Evolutionary conservation across 2,113 vertebrate genomes (phyloP), one percentile per base, ranked within the genome.

Genomic region (Varanus komodoensis): DNA sequence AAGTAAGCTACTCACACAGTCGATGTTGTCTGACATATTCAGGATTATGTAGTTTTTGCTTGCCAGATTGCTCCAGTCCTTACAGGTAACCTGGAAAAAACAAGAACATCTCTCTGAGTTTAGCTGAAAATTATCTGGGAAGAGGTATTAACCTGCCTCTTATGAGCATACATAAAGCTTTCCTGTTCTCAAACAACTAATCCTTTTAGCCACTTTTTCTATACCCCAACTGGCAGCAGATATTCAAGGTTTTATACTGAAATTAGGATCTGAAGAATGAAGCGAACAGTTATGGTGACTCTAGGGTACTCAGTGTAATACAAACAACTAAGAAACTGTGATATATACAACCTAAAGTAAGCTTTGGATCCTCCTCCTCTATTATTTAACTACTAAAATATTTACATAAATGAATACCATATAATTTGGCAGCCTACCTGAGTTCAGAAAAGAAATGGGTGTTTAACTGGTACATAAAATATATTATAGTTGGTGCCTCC

Each of bases 21-120:
- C 98, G 44, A 98, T 90, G 95, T 99, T 99, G 91, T 99, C 97
- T 0, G 98, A 98, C 98, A 99, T 98, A 96, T 99, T 99, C 89
- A 99, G 97, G 93, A 99, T 94, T 91, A 99, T 96, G 61, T 99
- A 99, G 87, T 98, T 99, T 64, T 98, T 98, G 84, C 98, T 98
- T 0, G 97, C 96, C 89, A 99, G 97, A 77, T 98, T 98, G 64
- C 97, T 99, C 99, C 99, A 99, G 94, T 99, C 98, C 44, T 98
- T 97, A 96, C 99, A 99, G 94, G 98, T 97, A 32, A 99, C 99
- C 99, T 99, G 96, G 29, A 64, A 69, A 89, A 75, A 96, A 17
- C 74, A 93, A 50, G 75, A 95, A 87, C 87, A 87, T 29, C 9
- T 44, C 12, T 8, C n/a, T 88, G n/a, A 78, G 32, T 85, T 89